A percentile compares a stretch with the other conserved stretches of the same genome.
phyloP scores from a whole-genome alignment of 1,140 invertebrate species.

The Ostrea denselamellosa region DNA sequence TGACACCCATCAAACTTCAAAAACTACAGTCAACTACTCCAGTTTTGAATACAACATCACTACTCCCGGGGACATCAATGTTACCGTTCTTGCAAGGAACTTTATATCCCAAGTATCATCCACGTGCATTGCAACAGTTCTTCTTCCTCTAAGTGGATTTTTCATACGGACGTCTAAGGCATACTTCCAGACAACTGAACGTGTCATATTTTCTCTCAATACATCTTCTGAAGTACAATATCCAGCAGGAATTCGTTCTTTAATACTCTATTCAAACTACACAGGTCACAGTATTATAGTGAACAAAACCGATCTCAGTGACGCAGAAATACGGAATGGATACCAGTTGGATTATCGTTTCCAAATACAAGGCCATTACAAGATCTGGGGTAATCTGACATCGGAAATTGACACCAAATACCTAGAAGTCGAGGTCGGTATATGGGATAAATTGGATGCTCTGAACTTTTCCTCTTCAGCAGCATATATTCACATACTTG shows the following conservation, averaged over 20 bases:
- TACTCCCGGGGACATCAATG: no score
- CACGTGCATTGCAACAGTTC: background rate
- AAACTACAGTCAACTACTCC: no score
- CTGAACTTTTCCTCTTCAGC: background rate
- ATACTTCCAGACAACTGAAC: background rate
- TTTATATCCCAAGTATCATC: background rate
- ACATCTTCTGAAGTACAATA: background rate
- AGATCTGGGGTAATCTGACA: background rate
- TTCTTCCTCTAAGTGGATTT: background rate
- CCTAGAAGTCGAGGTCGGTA: background rate
- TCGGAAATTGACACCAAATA: background rate
- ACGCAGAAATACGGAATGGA: background rate
- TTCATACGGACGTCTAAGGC: background rate
- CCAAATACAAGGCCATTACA: background rate
- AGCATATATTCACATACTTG: background rate
- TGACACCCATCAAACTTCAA: no score
- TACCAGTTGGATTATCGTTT: background rate
- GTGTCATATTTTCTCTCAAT: background rate
- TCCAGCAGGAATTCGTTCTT: background rate
- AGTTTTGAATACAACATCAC: no score
- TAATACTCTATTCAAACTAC: background rate
- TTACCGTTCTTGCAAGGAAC: background rate
- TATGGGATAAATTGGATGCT: background rate
- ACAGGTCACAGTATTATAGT: background rate
- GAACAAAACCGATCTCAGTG: background rate